Percentiles rank a stretch among this genome's conserved stretches.
phyloP scores from a whole-genome alignment of 1,140 invertebrate species.

The Macrostomum lignano region DNA sequence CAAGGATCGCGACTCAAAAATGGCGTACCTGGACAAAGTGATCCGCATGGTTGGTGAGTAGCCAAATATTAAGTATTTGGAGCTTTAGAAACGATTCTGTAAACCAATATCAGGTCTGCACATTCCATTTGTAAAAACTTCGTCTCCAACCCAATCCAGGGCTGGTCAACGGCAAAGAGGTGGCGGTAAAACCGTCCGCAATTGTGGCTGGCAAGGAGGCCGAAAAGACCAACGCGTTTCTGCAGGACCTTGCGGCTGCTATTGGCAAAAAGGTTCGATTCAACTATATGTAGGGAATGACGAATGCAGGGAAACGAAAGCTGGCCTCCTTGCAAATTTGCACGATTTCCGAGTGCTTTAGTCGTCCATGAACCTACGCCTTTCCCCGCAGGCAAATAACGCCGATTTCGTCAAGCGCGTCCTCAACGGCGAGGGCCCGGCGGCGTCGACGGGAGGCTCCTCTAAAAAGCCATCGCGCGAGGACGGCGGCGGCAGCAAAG shows the following conservation, averaged over 20 bases:
- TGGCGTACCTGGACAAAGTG: constrained; percentile 58
- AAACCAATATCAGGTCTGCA: neutral
- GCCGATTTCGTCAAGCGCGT: too few species aligned
- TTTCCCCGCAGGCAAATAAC: too few species aligned
- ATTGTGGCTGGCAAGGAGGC: constrained; percentile 72
- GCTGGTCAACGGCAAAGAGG: constrained; percentile 36
- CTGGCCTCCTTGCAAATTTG: too few species aligned
- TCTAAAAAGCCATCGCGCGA: too few species aligned
- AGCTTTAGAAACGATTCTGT: neutral
- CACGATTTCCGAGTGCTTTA: too few species aligned
- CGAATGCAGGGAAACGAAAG: too few species aligned
- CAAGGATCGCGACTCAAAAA: constrained; percentile 55
- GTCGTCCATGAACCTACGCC: too few species aligned
- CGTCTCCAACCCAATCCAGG: constrained; percentile 14
- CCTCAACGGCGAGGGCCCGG: too few species aligned
- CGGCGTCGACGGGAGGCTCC: too few species aligned
- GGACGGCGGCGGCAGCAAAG: too few species aligned
- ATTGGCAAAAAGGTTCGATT: constrained; percentile 28
- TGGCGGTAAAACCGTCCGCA: constrained; percentile 51
- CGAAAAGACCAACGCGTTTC: constrained; percentile 60
- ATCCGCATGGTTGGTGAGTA: constrained; percentile 54
- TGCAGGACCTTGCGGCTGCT: constrained; percentile 46
- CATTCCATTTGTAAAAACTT: neutral
- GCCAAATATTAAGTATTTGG: constrained; percentile 4
- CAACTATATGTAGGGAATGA: too few species aligned